phyloP scores from a whole-genome alignment of 1,140 invertebrate genomes.

The Papilio xuthus region DNA sequence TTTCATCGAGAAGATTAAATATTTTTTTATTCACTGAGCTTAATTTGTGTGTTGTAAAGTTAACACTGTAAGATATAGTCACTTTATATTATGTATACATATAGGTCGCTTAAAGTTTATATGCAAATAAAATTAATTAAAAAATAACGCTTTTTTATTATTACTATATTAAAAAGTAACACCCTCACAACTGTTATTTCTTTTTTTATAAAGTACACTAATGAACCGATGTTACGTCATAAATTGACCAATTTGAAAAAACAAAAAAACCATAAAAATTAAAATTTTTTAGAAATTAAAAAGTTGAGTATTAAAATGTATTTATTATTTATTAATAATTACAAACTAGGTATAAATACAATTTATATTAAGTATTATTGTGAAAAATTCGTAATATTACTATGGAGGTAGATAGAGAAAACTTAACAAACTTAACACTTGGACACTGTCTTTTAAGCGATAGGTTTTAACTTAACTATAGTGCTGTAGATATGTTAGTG shows the following conservation, averaged over 20 bases:
- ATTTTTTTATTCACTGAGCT: constrained; percentile 77
- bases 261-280: not conserved
- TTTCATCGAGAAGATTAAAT: constrained; percentile 66
- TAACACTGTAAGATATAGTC: constrained; percentile 75
- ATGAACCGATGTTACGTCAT: not conserved
- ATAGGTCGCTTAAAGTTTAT: constrained; percentile 77
- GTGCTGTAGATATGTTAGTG: constrained; percentile 32
- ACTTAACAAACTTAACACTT: constrained; percentile 34
- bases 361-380: constrained; percentile 7
- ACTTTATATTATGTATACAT: constrained; percentile 67
- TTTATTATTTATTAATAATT: constrained; percentile 11
- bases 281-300: not conserved
- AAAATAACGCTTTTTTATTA: constrained; percentile 60
- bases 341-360: constrained; percentile 27
- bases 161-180: constrained; percentile 9
- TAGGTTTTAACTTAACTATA: constrained; percentile 11
- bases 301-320: not conserved
- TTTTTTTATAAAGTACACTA: not conserved
- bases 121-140: constrained; percentile 75
- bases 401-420: constrained; percentile 44
- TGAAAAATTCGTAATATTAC: not conserved
- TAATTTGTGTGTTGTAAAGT: constrained; percentile 69
- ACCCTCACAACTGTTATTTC: no score
- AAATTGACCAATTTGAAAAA: not conserved
- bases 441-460: constrained; percentile 9